These are phyloP conservation scores for Pterocles orientalis DNA, from an alignment of 2,113 vertebrate species.

Conservation along the genomic window DNA sequence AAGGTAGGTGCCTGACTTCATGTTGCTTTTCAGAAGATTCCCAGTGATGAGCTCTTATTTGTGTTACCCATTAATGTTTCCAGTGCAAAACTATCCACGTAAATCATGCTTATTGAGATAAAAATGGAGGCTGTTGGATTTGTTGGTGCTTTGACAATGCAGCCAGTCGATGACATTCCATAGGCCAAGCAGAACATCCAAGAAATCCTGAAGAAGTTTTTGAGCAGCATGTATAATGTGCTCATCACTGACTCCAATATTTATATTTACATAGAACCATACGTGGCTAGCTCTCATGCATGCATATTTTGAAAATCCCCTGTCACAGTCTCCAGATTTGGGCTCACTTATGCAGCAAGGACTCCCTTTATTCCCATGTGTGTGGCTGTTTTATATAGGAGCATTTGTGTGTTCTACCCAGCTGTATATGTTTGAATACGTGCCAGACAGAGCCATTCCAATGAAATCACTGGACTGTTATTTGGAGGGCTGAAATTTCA, in stretches of 20 bases:
- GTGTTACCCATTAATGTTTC: background rate
- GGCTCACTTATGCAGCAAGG: background rate
- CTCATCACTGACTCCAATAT: background rate
- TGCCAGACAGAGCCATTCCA: constrained; percentile 63
- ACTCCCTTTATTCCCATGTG: background rate
- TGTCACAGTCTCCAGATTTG: fast-evolving
- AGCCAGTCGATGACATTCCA: background rate
- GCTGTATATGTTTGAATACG: background rate
- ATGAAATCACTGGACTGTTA: constrained; percentile 63
- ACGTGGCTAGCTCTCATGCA: background rate
- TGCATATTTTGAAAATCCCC: background rate
- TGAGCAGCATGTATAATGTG: background rate
- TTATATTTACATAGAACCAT: background rate
- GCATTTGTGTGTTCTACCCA: constrained; percentile 10
- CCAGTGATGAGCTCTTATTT: background rate
- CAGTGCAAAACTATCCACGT: background rate
- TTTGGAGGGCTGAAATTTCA: constrained; percentile 60
- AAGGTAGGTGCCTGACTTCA: background rate
- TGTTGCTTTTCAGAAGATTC: background rate
- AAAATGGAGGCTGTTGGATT: background rate
- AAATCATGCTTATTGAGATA: background rate
- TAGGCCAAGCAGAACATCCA: background rate
- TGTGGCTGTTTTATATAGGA: background rate
- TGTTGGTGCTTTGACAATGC: background rate
- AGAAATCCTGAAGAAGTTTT: background rate